These are phyloP conservation scores for Ceratina japonica DNA, from an alignment of 1,140 invertebrate genomes.

Conservation along the genomic window DNA sequence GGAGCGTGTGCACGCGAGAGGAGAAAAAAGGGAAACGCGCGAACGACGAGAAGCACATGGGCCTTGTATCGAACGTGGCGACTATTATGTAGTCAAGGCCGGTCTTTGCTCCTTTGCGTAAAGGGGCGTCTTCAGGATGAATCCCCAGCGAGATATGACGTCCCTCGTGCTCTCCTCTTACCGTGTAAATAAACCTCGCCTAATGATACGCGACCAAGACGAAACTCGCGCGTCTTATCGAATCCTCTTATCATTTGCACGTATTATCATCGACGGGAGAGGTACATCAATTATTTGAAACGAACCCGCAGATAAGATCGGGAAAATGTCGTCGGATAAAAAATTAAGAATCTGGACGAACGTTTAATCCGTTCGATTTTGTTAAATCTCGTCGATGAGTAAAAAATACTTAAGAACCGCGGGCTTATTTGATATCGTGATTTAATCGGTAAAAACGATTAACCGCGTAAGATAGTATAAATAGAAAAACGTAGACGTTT, in stretches of 20 bases:
- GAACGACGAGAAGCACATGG: constrained; percentile 63
- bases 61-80: constrained; percentile 72
- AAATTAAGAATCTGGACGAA: too few relatives aligned
- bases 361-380: too few relatives aligned
- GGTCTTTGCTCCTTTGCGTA: constrained; percentile 73
- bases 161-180: constrained; percentile 32
- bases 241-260: background rate
- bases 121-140: constrained; percentile 66
- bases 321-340: too few relatives aligned
- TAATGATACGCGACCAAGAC: background rate
- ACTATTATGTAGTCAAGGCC: constrained; percentile 75
- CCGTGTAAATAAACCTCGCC: constrained; percentile 48
- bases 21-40: constrained; percentile 40
- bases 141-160: constrained; percentile 48
- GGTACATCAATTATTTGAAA: background rate
- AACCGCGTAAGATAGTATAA: background rate
- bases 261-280: background rate
- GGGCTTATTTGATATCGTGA: background rate
- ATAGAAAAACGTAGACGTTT: background rate
- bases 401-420: too few relatives aligned
- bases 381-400: too few relatives aligned
- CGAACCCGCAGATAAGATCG: too few relatives aligned
- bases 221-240: background rate
- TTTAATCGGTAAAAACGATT: background rate
- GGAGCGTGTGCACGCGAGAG: constrained; percentile 2